phyloP scores from a whole-genome alignment of 1,140 invertebrate species.

The Caenorhabditis tropicalis region DNA sequence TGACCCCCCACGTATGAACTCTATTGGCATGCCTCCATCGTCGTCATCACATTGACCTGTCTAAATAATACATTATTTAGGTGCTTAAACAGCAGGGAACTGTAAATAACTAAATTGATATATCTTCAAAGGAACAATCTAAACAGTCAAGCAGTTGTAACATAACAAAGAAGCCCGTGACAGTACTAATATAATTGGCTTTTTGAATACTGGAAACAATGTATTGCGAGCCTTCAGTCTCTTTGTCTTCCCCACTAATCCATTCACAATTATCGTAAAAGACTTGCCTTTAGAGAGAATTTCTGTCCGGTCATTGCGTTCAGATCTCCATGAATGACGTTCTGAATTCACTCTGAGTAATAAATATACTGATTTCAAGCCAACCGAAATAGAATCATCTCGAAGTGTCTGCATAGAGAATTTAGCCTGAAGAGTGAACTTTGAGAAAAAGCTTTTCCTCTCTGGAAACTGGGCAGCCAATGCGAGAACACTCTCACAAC shows the following conservation, averaged over 20 bases:
- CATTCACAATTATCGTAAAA: too few relatives aligned
- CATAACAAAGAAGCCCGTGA: too few relatives aligned
- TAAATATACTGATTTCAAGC: not conserved
- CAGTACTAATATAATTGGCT: too few relatives aligned
- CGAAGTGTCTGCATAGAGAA: conserved; percentile 61
- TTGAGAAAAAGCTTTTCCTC: conserved; percentile 57
- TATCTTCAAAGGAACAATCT: too few relatives aligned
- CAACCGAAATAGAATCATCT: conserved; percentile 53
- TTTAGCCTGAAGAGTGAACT: conserved; percentile 58
- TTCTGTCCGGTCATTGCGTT: not conserved
- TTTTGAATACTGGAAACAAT: too few relatives aligned
- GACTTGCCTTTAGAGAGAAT: conserved; percentile 24
- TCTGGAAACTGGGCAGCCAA: conserved; percentile 62
- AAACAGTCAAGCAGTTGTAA: too few relatives aligned
- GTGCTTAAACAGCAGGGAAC: too few relatives aligned
- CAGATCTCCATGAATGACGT: not conserved
- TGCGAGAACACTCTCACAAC: conserved; percentile 63
- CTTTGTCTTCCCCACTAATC: too few relatives aligned
- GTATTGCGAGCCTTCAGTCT: too few relatives aligned
- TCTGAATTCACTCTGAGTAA: conserved; percentile 13
- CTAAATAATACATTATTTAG: too few relatives aligned
- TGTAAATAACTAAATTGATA: too few relatives aligned
- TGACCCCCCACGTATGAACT: conserved; percentile 50
- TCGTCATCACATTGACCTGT: conserved; percentile 60
- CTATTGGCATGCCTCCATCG: conserved; percentile 51